phyloP scores from a whole-genome alignment of 2,797 vertebrate genomes.

The Remorina albescens region DNA sequence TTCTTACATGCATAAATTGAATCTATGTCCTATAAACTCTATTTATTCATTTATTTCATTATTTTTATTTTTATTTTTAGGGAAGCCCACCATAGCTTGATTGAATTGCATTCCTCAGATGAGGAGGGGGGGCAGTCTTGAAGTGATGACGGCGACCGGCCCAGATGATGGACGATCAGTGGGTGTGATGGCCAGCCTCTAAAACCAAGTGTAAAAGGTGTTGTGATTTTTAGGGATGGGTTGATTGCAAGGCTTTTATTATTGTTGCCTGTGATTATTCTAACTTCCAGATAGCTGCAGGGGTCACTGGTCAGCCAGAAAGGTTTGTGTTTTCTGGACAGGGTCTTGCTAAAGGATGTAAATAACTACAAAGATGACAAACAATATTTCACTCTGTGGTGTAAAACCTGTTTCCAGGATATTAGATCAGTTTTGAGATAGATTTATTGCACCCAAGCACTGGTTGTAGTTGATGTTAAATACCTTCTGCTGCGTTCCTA shows the following conservation, averaged over 20 bases:
- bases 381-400: too few relatives aligned
- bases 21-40: not conserved
- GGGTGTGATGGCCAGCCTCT: not conserved
- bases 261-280: slow-evolving; percentile 3
- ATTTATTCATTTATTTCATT: too few relatives aligned
- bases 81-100: not conserved
- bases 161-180: not conserved
- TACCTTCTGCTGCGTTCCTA: too few relatives aligned
- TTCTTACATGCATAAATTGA: not conserved
- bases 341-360: too few relatives aligned
- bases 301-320: not conserved
- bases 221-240: not conserved
- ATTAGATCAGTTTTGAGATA: too few relatives aligned
- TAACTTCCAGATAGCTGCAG: not conserved
- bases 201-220: not conserved
- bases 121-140: not conserved
- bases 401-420: too few relatives aligned
- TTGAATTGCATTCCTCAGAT: not conserved
- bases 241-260: slow-evolving; percentile 2
- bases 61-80: too few relatives aligned
- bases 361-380: too few relatives aligned
- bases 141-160: not conserved
- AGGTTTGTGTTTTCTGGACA: too few relatives aligned
- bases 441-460: too few relatives aligned
- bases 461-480: too few relatives aligned